Percentiles rank a stretch among this genome's conserved stretches.
Conservation (phyloP, 2,888 invertebrate species). For the Clivina fossor region DNA sequence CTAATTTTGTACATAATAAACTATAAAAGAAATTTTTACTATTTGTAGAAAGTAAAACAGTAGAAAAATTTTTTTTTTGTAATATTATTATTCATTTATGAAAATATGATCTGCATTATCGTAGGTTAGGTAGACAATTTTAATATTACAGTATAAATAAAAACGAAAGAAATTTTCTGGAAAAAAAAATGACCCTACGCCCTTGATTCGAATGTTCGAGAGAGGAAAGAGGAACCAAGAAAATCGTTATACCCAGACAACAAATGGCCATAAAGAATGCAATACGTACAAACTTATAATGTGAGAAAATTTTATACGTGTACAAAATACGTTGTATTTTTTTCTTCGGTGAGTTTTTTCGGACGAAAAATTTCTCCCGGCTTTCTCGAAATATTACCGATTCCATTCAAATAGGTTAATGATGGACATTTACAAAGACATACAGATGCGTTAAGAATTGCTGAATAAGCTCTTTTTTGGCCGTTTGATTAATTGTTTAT, state of each 20-base stretch:
- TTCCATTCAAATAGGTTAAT: constrained; percentile 31
- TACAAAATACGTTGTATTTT: constrained; percentile 30
- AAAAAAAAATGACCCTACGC: constrained; percentile 20
- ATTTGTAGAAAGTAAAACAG: too few relatives aligned
- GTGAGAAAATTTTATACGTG: constrained; percentile 34
- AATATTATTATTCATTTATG: not conserved
- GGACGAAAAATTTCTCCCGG: too few relatives aligned
- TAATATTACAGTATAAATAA: not conserved
- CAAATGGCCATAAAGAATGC: constrained; percentile 35
- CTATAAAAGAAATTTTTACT: too few relatives aligned
- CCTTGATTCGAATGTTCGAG: constrained; percentile 11
- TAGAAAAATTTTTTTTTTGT: too few relatives aligned
- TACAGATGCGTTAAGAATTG: constrained; percentile 23
- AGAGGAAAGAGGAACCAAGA: constrained; percentile 25
- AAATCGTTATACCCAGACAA: constrained; percentile 35
- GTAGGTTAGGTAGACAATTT: not conserved
- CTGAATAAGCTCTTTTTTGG: too few relatives aligned
- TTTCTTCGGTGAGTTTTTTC: constrained; percentile 26
- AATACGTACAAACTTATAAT: constrained; percentile 34
- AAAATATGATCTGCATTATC: not conserved
- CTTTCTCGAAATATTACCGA: constrained; percentile 24
- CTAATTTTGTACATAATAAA: too few relatives aligned
- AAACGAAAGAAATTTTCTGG: not conserved
- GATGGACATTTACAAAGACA: constrained; percentile 33
- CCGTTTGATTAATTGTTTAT: constrained; percentile 32